Conservation (phyloP, 2,113 vertebrate species). For the Brachirus orientalis region DNA sequence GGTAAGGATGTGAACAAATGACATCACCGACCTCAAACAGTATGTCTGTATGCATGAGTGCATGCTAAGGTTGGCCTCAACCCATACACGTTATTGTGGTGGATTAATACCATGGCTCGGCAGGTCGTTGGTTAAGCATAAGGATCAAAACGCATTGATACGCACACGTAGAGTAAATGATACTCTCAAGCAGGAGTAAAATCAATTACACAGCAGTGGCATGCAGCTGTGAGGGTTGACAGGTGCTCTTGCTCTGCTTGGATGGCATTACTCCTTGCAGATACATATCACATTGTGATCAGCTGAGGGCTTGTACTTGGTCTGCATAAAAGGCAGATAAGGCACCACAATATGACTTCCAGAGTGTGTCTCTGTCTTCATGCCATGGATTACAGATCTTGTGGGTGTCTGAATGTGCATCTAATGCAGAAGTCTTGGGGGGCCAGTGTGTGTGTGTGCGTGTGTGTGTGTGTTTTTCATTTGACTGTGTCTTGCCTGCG, state of each 20-base stretch:
- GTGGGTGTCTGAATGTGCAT: too few relatives aligned
- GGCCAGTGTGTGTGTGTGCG: too few relatives aligned
- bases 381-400: neutral
- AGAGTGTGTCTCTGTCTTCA: constrained; percentile 5
- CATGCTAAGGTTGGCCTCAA: neutral
- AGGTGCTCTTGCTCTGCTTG: constrained; percentile 36
- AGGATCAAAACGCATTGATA: neutral
- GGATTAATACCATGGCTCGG: neutral
- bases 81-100: neutral
- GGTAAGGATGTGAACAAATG: constrained; percentile 13
- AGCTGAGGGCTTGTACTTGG: constrained; percentile 61
- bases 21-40: constrained; percentile 2
- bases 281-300: constrained; percentile 69
- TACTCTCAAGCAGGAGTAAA: constrained; percentile 17
- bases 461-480: neutral
- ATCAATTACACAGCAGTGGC: constrained; percentile 24
- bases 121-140: neutral
- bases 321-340: constrained; percentile 69
- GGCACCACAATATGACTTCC: constrained; percentile 68
- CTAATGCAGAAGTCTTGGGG: too few relatives aligned
- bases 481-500: neutral
- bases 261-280: constrained; percentile 59
- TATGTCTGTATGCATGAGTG: neutral
- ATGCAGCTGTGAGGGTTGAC: constrained; percentile 49
- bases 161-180: constrained; percentile 10